phyloP scores from a whole-genome alignment of 2,888 invertebrate genomes.

The Helicoverpa assulta region DNA sequence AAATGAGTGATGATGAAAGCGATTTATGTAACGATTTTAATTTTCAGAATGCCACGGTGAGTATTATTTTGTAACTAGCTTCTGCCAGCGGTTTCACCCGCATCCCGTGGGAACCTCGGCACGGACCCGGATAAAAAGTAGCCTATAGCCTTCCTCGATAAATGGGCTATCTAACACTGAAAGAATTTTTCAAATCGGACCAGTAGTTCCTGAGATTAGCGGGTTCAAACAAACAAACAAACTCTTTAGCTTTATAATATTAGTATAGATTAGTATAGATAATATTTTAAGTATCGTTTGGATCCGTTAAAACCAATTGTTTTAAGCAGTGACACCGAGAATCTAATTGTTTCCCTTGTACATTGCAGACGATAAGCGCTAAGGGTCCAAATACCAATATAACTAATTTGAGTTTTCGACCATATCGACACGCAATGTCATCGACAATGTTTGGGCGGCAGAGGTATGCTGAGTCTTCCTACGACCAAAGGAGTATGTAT shows the following conservation, averaged over 20 bases:
- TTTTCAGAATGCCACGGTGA: slow-evolving; percentile 74
- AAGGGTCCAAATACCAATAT: slow-evolving; percentile 75
- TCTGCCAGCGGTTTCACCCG: too few relatives aligned
- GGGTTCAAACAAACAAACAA: too few relatives aligned
- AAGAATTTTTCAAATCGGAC: too few relatives aligned
- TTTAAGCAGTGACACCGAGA: not conserved
- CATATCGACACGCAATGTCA: slow-evolving; percentile 63
- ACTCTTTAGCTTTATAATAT: too few relatives aligned
- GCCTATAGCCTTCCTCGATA: too few relatives aligned
- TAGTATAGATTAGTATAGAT: too few relatives aligned
- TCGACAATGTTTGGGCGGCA: slow-evolving; percentile 71
- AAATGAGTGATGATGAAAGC: slow-evolving; percentile 75
- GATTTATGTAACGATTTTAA: slow-evolving; percentile 70
- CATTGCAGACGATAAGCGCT: slow-evolving; percentile 73
- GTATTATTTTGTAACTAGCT: slow-evolving; percentile 48
- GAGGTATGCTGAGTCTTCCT: slow-evolving; percentile 66
- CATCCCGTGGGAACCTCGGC: too few relatives aligned
- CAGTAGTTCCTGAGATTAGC: too few relatives aligned
- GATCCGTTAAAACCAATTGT: not conserved
- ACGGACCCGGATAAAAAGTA: too few relatives aligned
- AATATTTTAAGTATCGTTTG: not conserved
- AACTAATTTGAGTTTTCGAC: slow-evolving; percentile 67
- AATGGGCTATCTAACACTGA: too few relatives aligned
- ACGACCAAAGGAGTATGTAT: slow-evolving; percentile 71
- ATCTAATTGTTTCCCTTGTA: not conserved